Base-by-base conservation (phyloP, 2,113 vertebrate species). In the Plotosus lineatus region DNA sequence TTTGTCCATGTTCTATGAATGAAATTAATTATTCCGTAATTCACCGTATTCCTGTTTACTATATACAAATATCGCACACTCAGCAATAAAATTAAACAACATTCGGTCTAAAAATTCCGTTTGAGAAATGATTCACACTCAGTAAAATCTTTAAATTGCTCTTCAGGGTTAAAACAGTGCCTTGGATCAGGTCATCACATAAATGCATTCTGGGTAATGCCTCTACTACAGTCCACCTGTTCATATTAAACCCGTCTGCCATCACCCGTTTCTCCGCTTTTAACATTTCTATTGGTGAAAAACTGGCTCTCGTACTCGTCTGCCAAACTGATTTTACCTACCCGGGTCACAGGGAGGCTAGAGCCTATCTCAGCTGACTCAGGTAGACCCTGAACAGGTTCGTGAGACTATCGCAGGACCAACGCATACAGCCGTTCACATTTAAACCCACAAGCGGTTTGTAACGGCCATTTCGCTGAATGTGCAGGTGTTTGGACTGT, bases 241-340 rank as follows among this genome's bases (percentile, higher is more conserved):
- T 15, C 74, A 75, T 58, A 77, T 75, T 15, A 78, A 75, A 19
- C 46, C 46, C 58, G 84, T 75, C 33, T 40, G 44, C 14, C n/a
- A 21, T 58, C 60, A 1, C 83, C 79, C 75, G 82, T 86, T 83
- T 56, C 48, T 19, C 84, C 28, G 84, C 79, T 83, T 61, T 84
- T 85, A 84, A 88, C 85, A 42, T 88, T 66, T 66, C 21, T 56
- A 53, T 56, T 50, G 17, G 48, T 66, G 28, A 36, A 23, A 66
- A 55, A 31, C 23, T n/a, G n/a, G n/a, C n/a, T n/a, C n/a, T n/a
- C n/a, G n/a, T n/a, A n/a, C n/a, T n/a, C n/a, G n/a, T n/a, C n/a
- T n/a, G n/a, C n/a, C n/a, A n/a, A n/a, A n/a, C n/a, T n/a, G n/a
- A n/a, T n/a, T n/a, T n/a, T n/a, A n/a, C n/a, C n/a, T n/a, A n/a